Conservation (phyloP, 2,888 invertebrate species). For the Hypena proboscidalis region DNA sequence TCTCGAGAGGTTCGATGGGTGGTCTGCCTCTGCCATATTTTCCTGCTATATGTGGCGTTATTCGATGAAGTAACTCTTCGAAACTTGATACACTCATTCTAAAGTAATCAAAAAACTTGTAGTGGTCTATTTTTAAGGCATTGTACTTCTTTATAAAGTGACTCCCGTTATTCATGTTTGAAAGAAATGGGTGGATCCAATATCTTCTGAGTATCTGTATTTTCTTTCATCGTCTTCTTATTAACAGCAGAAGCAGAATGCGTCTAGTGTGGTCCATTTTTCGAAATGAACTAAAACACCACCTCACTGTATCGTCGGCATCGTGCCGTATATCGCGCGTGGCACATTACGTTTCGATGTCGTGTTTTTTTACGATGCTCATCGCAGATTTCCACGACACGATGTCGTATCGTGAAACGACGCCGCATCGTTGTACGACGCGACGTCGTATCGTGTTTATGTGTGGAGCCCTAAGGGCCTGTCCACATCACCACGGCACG, state of each 20-base stretch:
- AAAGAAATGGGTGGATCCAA: conserved; percentile 9
- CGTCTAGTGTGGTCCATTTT: no score
- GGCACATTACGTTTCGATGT: no score
- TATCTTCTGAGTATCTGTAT: conserved; percentile 5
- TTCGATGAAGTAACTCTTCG: conserved; percentile 14
- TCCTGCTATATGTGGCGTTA: conserved; percentile 12
- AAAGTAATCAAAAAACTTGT: conserved; percentile 13
- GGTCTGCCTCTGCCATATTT: conserved; percentile 16
- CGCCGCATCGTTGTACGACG: conserved; percentile 5
- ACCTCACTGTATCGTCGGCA: no score
- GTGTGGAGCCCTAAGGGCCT: not conserved
- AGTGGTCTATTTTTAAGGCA: conserved; percentile 2
- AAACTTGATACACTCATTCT: conserved; percentile 13
- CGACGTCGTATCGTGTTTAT: conserved; percentile 7
- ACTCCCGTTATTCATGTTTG: conserved; percentile 7
- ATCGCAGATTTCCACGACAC: conserved; percentile 2
- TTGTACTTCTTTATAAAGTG: conserved; percentile 10
- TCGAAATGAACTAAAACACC: no score
- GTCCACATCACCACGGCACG: no score
- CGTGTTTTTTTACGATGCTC: no score
- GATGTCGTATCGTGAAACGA: not conserved
- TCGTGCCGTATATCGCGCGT: no score
- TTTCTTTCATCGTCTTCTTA: conserved; percentile 8
- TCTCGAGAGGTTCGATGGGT: conserved; percentile 10
- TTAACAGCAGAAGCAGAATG: conserved; percentile 9